A percentile compares a stretch with the other conserved stretches of the same genome.
Conservation (phyloP, 2,888 invertebrate species). For the Rugalucina vietnamica region DNA sequence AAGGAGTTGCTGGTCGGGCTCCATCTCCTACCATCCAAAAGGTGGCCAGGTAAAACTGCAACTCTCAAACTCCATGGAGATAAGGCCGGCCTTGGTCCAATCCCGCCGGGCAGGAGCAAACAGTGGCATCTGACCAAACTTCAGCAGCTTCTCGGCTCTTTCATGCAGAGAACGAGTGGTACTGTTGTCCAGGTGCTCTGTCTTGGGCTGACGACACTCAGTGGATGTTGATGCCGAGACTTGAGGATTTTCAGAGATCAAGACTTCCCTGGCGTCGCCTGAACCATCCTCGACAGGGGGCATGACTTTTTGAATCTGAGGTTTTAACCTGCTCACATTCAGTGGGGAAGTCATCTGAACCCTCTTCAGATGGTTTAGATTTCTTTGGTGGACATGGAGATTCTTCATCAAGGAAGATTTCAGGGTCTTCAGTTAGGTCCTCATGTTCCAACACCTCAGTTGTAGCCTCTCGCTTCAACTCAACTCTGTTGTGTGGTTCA, state of each 20-base stretch:
- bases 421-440: not conserved
- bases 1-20: slow-evolving; percentile 25
- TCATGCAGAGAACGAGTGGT: not conserved
- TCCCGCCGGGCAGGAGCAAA: slow-evolving; percentile 24
- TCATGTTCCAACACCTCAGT: not conserved
- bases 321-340: no score
- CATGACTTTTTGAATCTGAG: no score
- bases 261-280: not conserved
- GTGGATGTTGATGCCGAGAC: not conserved
- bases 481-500: no score
- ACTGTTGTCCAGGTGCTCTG: not conserved
- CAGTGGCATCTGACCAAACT: slow-evolving; percentile 20
- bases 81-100: not conserved
- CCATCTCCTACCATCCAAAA: not conserved
- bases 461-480: no score
- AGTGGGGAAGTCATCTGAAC: no score
- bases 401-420: not conserved
- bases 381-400: not conserved
- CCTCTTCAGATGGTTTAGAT: no score
- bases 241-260: not conserved
- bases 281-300: not conserved
- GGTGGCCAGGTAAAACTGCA: slow-evolving; percentile 16
- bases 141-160: slow-evolving; percentile 11
- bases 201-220: no score
- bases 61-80: not conserved